These are phyloP conservation scores for Zapornia atra DNA, from an alignment of 2,113 vertebrate genomes.

Conservation along the genomic window DNA sequence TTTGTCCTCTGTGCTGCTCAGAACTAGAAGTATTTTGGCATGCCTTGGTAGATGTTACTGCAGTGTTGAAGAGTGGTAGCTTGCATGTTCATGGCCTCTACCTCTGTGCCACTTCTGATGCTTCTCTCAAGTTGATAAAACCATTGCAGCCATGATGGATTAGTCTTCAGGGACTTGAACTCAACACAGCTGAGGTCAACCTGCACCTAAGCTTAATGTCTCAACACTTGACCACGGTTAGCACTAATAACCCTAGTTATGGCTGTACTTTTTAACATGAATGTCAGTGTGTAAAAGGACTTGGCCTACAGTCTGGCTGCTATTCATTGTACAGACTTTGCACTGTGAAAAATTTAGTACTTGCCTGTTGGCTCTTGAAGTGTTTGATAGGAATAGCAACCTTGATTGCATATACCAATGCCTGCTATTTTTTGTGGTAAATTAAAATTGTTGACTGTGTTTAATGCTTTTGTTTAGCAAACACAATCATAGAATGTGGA, in stretches of 20 bases:
- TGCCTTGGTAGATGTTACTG: not conserved
- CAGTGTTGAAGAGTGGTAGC: not conserved
- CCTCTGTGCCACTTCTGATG: not conserved
- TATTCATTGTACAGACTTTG: not conserved
- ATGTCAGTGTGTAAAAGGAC: not conserved
- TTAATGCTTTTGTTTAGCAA: not conserved
- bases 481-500: too few species aligned
- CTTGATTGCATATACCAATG: accelerated
- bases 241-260: not conserved
- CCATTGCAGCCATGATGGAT: not conserved
- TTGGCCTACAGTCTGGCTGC: not conserved
- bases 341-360: not conserved
- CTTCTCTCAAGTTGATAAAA: not conserved
- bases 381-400: not conserved
- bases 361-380: not conserved
- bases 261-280: not conserved
- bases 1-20: not conserved
- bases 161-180: not conserved
- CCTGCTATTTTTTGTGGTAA: not conserved
- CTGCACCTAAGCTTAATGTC: not conserved
- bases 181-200: not conserved
- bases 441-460: not conserved
- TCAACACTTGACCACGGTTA: not conserved
- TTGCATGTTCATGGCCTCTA: not conserved
- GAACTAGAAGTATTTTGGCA: not conserved